Evolutionary conservation across 2,113 vertebrate species (phyloP).

Genomic region (Notarius lentiginosus): DNA sequence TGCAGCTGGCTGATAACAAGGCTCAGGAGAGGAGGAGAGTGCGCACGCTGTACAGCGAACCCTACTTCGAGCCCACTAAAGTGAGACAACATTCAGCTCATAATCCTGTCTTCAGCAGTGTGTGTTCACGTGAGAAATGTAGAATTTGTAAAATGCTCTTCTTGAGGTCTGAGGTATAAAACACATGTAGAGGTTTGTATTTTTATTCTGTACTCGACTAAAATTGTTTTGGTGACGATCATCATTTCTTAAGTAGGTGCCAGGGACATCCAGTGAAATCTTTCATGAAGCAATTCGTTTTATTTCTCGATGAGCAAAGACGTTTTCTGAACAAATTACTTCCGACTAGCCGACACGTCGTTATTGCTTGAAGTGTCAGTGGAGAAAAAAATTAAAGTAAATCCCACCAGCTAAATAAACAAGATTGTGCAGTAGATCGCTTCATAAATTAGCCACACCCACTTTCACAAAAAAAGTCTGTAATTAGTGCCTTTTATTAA

Average conservation of each 20-base stretch:
- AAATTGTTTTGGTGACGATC: too few species aligned
- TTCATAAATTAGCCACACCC: not conserved
- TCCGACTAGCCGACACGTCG: not conserved
- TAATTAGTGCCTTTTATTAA: too few species aligned
- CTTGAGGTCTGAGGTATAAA: too few species aligned
- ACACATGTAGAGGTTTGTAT: too few species aligned
- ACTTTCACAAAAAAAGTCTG: not conserved
- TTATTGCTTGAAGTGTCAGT: not conserved
- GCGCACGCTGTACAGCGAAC: conserved; percentile 93
- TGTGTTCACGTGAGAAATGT: not conserved
- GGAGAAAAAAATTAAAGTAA: too few species aligned
- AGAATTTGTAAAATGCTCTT: not conserved
- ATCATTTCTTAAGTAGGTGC: too few species aligned
- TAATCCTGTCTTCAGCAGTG: too few species aligned
- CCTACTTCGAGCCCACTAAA: conserved; percentile 83
- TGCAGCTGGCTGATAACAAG: conserved; percentile 79
- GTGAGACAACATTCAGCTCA: conserved; percentile 67
- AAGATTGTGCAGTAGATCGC: not conserved
- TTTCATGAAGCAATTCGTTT: too few species aligned
- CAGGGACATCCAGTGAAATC: too few species aligned
- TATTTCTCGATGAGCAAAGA: too few species aligned
- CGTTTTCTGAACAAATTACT: too few species aligned
- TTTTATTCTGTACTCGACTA: too few species aligned
- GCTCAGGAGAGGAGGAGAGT: conserved; percentile 87
- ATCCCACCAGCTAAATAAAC: not conserved